Conservation (phyloP, 1,140 invertebrate species). For the Acromyrmex echinatior region DNA sequence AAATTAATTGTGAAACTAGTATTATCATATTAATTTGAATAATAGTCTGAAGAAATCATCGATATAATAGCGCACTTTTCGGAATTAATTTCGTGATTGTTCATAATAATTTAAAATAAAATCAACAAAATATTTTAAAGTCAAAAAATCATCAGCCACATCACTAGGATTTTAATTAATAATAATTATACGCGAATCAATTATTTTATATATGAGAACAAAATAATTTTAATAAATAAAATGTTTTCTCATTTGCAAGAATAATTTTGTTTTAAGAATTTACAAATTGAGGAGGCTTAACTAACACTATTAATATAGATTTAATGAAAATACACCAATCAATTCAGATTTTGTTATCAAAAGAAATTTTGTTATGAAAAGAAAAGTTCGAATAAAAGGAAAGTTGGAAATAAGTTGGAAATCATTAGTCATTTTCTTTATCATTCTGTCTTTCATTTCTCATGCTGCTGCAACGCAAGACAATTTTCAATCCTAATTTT, state of each 20-base stretch:
- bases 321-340: not conserved
- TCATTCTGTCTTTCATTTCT: not conserved
- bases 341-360: not conserved
- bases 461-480: not conserved
- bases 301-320: not conserved
- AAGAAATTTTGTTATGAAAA: too few relatives aligned
- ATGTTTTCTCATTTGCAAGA: not conserved
- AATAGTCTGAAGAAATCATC: too few relatives aligned
- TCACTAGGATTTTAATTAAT: not conserved
- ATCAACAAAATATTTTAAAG: too few relatives aligned
- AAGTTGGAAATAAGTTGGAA: not conserved
- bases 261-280: not conserved
- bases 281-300: not conserved
- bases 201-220: not conserved
- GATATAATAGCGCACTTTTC: too few relatives aligned
- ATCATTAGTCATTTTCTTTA: not conserved
- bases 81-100: too few relatives aligned
- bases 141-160: too few relatives aligned
- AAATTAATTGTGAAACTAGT: too few relatives aligned
- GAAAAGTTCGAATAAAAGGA: not conserved
- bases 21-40: too few relatives aligned
- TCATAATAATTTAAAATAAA: too few relatives aligned
- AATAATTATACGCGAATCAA: not conserved
- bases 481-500: constrained; percentile 22
- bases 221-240: not conserved